Conservation (phyloP, 1,140 invertebrate genomes). For the Bombus breviceps region DNA sequence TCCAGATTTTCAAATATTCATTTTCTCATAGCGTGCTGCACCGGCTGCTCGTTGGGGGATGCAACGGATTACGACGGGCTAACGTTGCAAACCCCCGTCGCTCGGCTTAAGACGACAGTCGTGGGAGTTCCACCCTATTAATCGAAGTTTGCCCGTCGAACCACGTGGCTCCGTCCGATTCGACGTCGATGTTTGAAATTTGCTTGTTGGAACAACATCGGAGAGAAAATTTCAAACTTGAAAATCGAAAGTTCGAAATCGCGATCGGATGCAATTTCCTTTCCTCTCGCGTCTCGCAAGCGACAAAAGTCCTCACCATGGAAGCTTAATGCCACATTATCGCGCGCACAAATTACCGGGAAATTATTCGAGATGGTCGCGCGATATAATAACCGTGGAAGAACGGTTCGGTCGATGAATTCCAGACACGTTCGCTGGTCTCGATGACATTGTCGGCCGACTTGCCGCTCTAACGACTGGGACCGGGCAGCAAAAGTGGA, state of each 20-base stretch:
- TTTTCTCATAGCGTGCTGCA: conserved; percentile 61
- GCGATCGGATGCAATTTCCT: too few species aligned
- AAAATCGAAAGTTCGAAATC: too few species aligned
- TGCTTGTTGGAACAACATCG: accelerated
- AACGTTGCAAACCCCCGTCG: conserved; percentile 46
- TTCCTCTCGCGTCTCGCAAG: too few species aligned
- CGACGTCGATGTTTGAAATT: too few species aligned
- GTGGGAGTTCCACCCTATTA: conserved; percentile 24
- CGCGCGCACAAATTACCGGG: neutral
- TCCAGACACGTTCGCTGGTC: conserved; percentile 34
- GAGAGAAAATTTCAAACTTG: too few species aligned
- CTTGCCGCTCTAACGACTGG: conserved; percentile 36
- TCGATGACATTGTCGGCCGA: conserved; percentile 37
- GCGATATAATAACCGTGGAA: neutral
- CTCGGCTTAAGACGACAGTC: conserved; percentile 32
- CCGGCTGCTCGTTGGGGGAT: conserved; percentile 32
- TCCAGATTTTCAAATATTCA: conserved; percentile 67
- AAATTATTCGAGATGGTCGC: neutral
- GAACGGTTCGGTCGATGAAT: neutral
- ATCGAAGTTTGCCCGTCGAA: conserved; percentile 46
- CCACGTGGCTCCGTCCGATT: too few species aligned
- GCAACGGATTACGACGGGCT: conserved; percentile 62
- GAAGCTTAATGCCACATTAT: neutral
- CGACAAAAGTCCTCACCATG: too few species aligned
- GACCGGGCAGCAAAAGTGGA: conserved; percentile 25